A percentile compares a stretch with the other conserved stretches of the same genome.
Conservation (phyloP, 2,888 invertebrate genomes). For the Cordilura impudica region DNA sequence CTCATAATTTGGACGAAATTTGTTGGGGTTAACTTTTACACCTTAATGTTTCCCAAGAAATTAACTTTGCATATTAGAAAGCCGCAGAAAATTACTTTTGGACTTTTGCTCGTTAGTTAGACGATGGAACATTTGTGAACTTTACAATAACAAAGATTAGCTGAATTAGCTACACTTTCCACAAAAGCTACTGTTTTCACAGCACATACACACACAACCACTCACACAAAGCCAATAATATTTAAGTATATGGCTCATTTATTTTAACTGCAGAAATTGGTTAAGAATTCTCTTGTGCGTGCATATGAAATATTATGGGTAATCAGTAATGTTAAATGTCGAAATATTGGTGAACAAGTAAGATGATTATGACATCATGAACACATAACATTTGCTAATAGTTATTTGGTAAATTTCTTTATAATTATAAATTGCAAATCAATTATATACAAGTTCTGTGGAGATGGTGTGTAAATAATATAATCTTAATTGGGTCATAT, state of each 20-base stretch:
- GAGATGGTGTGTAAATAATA: slow-evolving; percentile 7
- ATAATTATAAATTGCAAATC: slow-evolving; percentile 25
- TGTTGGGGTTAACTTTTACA: too few species aligned
- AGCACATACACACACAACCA: not conserved
- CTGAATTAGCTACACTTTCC: too few species aligned
- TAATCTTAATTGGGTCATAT: not conserved
- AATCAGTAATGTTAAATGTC: not conserved
- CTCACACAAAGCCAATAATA: not conserved
- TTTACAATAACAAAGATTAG: too few species aligned
- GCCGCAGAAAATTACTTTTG: too few species aligned
- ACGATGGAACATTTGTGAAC: too few species aligned
- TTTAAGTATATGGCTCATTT: slow-evolving; percentile 34
- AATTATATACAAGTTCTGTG: slow-evolving; percentile 21
- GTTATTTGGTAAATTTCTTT: not conserved
- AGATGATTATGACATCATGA: not conserved
- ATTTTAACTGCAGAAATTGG: slow-evolving; percentile 29
- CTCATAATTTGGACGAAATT: too few species aligned
- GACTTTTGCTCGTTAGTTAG: too few species aligned
- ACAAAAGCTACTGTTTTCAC: not conserved
- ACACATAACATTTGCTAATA: not conserved
- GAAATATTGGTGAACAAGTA: not conserved
- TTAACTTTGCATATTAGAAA: too few species aligned
- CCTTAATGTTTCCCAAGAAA: too few species aligned
- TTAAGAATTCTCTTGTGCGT: not conserved
- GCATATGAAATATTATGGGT: slow-evolving; percentile 36